Evolutionary conservation across 2,888 invertebrate genomes (phyloP).

Genomic region (Drosophila kanekoi): DNA sequence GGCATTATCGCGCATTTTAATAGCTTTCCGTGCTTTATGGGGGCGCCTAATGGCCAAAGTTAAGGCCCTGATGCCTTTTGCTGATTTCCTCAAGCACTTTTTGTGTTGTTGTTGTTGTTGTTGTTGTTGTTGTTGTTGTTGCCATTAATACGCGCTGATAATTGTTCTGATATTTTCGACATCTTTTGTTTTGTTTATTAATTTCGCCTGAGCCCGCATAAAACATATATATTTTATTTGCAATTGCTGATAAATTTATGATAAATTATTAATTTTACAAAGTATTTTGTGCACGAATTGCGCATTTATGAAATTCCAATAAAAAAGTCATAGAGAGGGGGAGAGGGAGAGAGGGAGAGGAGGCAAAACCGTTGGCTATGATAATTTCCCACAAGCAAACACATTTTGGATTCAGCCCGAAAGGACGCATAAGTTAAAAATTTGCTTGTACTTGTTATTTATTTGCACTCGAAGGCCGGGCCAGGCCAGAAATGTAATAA

Average conservation of each 20-base stretch:
- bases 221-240: slow-evolving; percentile 4
- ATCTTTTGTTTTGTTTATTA: too few species aligned
- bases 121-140: too few species aligned
- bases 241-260: slow-evolving; percentile 46
- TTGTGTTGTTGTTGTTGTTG: too few species aligned
- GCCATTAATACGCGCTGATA: slow-evolving; percentile 42
- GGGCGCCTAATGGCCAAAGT: slow-evolving; percentile 45
- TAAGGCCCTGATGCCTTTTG: slow-evolving; percentile 34
- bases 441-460: slow-evolving; percentile 64
- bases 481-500: slow-evolving; percentile 47
- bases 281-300: background rate
- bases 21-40: slow-evolving; percentile 49
- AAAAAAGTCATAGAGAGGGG: too few species aligned
- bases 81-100: slow-evolving; percentile 42
- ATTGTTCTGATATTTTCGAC: slow-evolving; percentile 25
- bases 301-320: background rate
- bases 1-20: slow-evolving; percentile 45
- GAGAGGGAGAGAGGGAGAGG: too few species aligned
- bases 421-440: slow-evolving; percentile 1
- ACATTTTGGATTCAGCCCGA: slow-evolving; percentile 6
- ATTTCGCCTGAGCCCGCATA: slow-evolving; percentile 35
- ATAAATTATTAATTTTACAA: slow-evolving; percentile 11
- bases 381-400: slow-evolving; percentile 20
- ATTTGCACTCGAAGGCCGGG: slow-evolving; percentile 67
- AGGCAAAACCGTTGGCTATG: background rate